phyloP scores from a whole-genome alignment of 2,113 vertebrate species.

The Ctenodactylus gundi region DNA sequence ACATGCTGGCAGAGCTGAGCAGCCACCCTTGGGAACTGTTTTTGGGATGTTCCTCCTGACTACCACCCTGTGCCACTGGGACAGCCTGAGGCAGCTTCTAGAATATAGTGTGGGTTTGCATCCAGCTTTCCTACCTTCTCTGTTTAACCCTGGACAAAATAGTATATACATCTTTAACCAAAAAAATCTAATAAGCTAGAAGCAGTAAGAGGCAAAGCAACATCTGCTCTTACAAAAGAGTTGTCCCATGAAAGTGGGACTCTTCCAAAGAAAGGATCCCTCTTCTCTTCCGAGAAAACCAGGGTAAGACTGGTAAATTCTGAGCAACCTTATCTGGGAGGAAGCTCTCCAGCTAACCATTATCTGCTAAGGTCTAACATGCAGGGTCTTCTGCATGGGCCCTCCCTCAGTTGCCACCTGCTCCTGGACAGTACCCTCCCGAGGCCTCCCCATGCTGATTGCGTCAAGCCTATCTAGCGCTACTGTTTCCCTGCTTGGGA shows the following conservation, averaged over 20 bases:
- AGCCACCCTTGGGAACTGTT: background rate
- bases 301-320: background rate
- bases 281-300: background rate
- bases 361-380: conserved; percentile 30
- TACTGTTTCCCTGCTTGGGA: background rate
- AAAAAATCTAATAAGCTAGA: background rate
- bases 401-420: background rate
- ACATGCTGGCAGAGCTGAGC: background rate
- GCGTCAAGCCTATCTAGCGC: background rate
- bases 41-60: background rate
- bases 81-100: background rate
- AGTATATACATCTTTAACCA: background rate
- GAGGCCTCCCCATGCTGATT: background rate
- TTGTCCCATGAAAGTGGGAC: background rate
- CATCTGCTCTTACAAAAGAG: background rate
- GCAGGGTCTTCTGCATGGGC: background rate
- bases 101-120: background rate
- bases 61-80: fast-evolving
- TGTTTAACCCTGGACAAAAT: background rate
- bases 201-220: background rate
- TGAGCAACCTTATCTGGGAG: background rate
- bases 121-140: background rate
- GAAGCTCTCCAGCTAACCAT: background rate
- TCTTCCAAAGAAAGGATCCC: background rate
- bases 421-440: background rate